Evolutionary conservation across 2,797 vertebrate genomes (phyloP), one percentile per base, ranked within the genome.

Genomic region (Halcyon smyrnensis): DNA sequence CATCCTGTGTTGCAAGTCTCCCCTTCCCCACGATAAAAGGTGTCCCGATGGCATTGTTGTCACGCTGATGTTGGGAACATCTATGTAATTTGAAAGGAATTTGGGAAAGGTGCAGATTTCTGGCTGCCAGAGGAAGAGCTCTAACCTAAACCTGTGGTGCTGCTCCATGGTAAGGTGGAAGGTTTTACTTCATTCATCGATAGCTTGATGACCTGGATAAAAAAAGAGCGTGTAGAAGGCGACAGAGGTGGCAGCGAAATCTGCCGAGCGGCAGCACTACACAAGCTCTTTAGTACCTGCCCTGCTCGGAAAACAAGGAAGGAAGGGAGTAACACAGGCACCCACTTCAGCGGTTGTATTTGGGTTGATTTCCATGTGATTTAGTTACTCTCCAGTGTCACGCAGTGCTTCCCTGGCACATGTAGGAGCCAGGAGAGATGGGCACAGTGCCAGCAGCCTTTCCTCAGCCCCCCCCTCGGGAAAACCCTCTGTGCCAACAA

Each of bases 1-100:
- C 90, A 90, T 96, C 94, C 95, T 94, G 90, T 94, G 94, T 64
- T 2, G 11, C 59, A 77, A 89, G 25, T 53, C 48, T 69, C 17
- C 41, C 37, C 25, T 78, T 18, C 27, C 53, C 25, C 6, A 6
- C 1, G 1, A 3, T 36, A 62, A 71, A 68, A 93, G 46, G 54
- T 87, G 88, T 91, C 70, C 81, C 48, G 67, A 59, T 83, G 60
- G 70, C 56, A n/a, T 18, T 93, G 80, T 67, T 77, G 51, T 90
- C 70, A n/a, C 5, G 0, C 57, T 65, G 80, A 67, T 68, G 37
- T 46, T 89, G 78, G 85, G 62, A 74, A 46, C 8, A 1, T 43
- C 70, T 46, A 54, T 81, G n/a, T 51, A 48, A 81, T 30, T 84
- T 30, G 69, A 76, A 81, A 67, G 60, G 70, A 76, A 45, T 91